phyloP scores from a whole-genome alignment of 92 coral and sea anemone species.

The Porites cylindrica region DNA sequence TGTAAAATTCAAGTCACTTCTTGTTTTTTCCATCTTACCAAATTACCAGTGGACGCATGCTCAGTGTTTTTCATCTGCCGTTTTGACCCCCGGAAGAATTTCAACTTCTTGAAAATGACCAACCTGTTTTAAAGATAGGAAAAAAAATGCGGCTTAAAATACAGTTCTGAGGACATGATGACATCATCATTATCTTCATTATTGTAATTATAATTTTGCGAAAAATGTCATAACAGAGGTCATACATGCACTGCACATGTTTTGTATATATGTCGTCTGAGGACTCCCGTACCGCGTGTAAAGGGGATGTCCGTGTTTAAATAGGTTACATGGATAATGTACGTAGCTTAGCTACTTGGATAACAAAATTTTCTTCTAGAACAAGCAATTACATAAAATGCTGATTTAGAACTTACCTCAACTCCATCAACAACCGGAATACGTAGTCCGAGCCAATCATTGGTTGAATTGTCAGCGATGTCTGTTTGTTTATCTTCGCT shows the following conservation, averaged over 20 bases:
- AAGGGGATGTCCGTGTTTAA: too few species aligned
- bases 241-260: too few species aligned
- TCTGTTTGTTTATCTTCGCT: constrained; percentile 21
- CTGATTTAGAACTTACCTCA: constrained; percentile 46
- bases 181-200: too few species aligned
- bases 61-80: constrained; percentile 90
- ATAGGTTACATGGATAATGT: too few species aligned
- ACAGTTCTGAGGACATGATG: too few species aligned
- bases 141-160: too few species aligned
- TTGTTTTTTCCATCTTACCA: constrained; percentile 65
- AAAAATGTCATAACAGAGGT: too few species aligned
- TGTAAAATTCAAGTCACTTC: too few species aligned
- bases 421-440: constrained; percentile 82
- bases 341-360: too few species aligned
- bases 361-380: not conserved
- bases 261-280: too few species aligned
- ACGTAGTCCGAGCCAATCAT: constrained; percentile 72
- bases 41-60: constrained; percentile 92
- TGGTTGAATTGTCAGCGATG: not conserved
- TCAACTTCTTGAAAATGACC: constrained; percentile 86
- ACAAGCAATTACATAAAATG: not conserved
- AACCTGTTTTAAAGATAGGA: constrained; percentile 44
- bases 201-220: too few species aligned
- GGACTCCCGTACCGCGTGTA: too few species aligned
- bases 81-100: constrained; percentile 75